These are phyloP conservation scores for Limnephilus lunatus DNA, from an alignment of 2,888 invertebrate genomes.

Conservation along the genomic window DNA sequence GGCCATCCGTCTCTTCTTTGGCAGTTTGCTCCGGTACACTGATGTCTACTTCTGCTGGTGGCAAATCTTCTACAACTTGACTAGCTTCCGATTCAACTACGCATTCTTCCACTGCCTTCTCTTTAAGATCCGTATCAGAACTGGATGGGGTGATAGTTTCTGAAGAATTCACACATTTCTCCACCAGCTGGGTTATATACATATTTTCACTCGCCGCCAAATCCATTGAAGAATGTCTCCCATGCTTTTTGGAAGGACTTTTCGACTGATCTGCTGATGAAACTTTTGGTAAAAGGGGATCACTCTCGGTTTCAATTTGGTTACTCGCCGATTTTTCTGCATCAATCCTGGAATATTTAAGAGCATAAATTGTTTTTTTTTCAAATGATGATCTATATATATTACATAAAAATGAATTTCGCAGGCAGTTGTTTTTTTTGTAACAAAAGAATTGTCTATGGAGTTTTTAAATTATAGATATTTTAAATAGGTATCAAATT, in stretches of 20 bases:
- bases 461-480: no score
- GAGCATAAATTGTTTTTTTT: neutral
- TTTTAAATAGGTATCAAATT: no score
- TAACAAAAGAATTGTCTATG: no score
- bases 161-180: constrained; percentile 73
- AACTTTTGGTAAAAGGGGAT: neutral
- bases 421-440: no score
- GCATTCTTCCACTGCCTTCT: constrained; percentile 38
- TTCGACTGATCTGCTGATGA: constrained; percentile 66
- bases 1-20: constrained; percentile 45
- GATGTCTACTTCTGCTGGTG: neutral
- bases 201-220: constrained; percentile 72
- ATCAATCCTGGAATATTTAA: constrained; percentile 39
- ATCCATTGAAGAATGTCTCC: constrained; percentile 76
- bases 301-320: neutral
- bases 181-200: constrained; percentile 74
- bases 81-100: constrained; percentile 51
- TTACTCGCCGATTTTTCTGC: constrained; percentile 30
- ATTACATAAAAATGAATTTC: no score
- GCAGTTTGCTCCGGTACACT: constrained; percentile 18
- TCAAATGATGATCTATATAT: no score
- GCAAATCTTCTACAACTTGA: constrained; percentile 5
- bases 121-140: constrained; percentile 8
- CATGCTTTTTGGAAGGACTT: constrained; percentile 72
- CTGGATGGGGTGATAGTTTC: constrained; percentile 42